Evolutionary conservation across 2,113 vertebrate species (phyloP).

Genomic region (Myiopsitta monachus): DNA sequence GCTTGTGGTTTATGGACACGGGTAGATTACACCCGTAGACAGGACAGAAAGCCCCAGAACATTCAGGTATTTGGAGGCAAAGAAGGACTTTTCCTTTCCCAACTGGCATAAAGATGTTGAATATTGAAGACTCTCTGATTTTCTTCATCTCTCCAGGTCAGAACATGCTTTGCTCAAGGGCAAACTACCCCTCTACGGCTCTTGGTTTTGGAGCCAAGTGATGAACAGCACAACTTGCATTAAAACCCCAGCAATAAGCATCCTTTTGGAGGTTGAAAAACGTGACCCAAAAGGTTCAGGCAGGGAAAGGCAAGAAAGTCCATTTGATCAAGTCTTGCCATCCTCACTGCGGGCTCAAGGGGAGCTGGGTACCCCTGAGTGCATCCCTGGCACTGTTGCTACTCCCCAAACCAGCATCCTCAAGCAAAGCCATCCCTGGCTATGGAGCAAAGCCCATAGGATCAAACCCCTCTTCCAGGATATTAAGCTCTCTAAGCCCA

Average conservation of each 20-base stretch:
- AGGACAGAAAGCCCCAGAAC: not conserved
- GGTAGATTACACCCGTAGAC: accelerated
- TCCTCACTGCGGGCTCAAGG: accelerated
- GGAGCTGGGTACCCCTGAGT: accelerated
- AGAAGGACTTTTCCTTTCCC: not conserved
- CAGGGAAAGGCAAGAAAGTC: not conserved
- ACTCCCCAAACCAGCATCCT: not conserved
- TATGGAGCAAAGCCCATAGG: accelerated
- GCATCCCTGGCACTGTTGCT: not conserved
- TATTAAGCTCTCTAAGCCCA: not conserved
- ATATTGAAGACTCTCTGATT: not conserved
- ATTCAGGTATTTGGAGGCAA: not conserved
- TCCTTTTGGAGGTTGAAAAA: not conserved
- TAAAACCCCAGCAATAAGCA: accelerated
- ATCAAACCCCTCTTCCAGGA: not conserved
- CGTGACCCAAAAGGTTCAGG: not conserved
- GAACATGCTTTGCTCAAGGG: not conserved
- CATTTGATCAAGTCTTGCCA: not conserved
- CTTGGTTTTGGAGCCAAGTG: not conserved
- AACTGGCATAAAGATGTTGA: not conserved
- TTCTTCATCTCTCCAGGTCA: not conserved
- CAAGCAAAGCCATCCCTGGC: not conserved
- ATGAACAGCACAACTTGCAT: not conserved
- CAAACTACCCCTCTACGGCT: accelerated
- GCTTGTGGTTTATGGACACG: not conserved